Evolutionary conservation across 2,797 vertebrate species (phyloP).

Genomic region (Semotilus atromaculatus): DNA sequence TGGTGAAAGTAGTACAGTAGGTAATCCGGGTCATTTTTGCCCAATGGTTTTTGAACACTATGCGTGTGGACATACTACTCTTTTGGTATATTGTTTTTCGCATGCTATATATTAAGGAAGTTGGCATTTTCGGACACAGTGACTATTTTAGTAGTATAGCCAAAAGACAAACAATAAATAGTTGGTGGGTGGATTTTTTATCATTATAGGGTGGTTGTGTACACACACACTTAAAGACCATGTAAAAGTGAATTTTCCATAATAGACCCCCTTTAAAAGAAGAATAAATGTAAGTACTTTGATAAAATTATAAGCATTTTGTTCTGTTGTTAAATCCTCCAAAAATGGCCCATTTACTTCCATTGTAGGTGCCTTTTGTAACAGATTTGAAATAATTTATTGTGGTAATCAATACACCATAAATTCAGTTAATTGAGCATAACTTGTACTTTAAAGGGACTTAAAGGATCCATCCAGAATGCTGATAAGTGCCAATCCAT

Average conservation of each 20-base stretch:
- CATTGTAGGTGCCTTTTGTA: neutral
- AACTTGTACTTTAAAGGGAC: neutral
- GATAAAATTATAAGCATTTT: neutral
- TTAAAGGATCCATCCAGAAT: neutral
- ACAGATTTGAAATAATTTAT: neutral
- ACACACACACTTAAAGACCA: too few relatives aligned
- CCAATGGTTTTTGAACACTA: neutral
- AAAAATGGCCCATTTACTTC: neutral
- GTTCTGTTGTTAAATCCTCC: neutral
- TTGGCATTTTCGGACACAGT: neutral
- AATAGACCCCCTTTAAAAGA: neutral
- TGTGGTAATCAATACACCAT: neutral
- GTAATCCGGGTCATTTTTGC: neutral
- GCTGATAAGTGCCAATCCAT: slow-evolving; percentile 5
- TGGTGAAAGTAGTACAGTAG: neutral
- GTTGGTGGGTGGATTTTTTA: too few relatives aligned
- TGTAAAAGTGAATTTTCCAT: too few relatives aligned
- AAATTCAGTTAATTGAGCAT: neutral
- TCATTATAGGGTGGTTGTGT: too few relatives aligned
- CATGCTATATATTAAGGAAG: neutral
- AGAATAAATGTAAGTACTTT: neutral
- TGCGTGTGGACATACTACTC: neutral
- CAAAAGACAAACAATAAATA: neutral
- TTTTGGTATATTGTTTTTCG: neutral
- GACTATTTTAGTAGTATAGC: neutral